These are phyloP conservation scores for Phylloscopus trochilus DNA, from an alignment of 2,113 vertebrate genomes.

Conservation along the genomic window DNA sequence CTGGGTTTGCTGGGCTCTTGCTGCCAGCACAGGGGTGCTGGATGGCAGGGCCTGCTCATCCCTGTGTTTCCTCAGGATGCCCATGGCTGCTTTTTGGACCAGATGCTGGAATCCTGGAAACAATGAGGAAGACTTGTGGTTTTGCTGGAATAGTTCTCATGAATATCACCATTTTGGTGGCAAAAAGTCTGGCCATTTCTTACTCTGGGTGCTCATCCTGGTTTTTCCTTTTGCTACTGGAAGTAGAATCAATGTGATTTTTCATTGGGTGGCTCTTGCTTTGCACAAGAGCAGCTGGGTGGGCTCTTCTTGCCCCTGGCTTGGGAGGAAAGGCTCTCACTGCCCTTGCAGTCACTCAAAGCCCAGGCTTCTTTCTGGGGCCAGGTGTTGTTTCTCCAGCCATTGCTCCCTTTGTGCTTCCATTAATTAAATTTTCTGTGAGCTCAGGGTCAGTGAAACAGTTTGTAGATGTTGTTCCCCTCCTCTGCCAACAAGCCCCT, in stretches of 20 bases:
- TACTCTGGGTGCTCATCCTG: background rate
- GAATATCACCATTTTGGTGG: background rate
- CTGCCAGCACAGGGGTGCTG: background rate
- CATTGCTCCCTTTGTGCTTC: background rate
- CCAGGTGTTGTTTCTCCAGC: background rate
- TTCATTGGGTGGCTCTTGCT: background rate
- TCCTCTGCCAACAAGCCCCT: background rate
- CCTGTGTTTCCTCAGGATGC: background rate
- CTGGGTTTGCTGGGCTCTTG: background rate
- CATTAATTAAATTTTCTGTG: background rate
- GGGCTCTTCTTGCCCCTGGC: background rate
- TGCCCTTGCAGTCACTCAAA: background rate
- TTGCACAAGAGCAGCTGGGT: background rate
- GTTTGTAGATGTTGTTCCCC: background rate
- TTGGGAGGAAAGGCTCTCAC: background rate
- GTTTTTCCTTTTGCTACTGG: background rate
- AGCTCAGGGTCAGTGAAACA: background rate
- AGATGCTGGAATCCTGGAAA: background rate
- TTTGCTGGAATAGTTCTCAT: background rate
- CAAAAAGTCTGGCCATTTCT: background rate
- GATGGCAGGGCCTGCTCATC: background rate
- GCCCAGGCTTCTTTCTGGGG: background rate
- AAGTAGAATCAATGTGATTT: background rate
- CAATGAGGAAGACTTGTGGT: accelerated
- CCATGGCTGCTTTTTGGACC: background rate